Base-by-base conservation (phyloP, 92 coral and sea anemone species). In the Parazoanthus swiftii region DNA sequence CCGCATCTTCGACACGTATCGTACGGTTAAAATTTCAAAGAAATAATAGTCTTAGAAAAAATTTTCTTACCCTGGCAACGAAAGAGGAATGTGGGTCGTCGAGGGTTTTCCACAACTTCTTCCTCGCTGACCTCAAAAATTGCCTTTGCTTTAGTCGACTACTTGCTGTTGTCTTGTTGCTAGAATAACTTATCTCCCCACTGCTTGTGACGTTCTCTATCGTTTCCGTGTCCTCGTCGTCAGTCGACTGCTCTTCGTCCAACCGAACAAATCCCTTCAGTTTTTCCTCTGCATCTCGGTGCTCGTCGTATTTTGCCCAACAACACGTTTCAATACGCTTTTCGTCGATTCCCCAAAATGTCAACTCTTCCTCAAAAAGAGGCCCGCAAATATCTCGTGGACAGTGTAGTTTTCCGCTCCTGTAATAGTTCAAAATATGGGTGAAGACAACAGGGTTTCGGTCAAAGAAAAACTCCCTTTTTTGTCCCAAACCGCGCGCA, bases 351-450 rank as follows among this genome's bases (percentile, higher is more conserved):
- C 99, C 99, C 99, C 99, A 97, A 76, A 93, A 97, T 39, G 90
- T 91, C 4, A 97, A 89, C 79, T 97, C 99, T 82, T 97, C 99
- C 74, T 95, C 99, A 74, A 97, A 97, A 73, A 97, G 92, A 4
- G 99, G 99, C 0, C 99, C 99, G 70, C 99, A 97, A 14, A 97
- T 95, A 65, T 97, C 99, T 48, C 99, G 95, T 38, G 99, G 99
- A 59, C 98, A 95, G 35, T 97, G 99, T 33, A 97, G 97, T 51
- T 97, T 97, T 3, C 98, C 98, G 36, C 98, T 97, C 58, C 99
- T 94, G 91, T 95, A 97, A 88, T 90, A 97, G 77, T 97, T 97
- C 74, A 97, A 89, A 90, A 97, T 92, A 59, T 97, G 99, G 13
- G 99, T 95, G 77, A 97, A 97, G 26, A 97, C 92, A 48, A 88